Base-by-base conservation (phyloP, 2,797 vertebrate species). In the Sylvilagus floridanus region DNA sequence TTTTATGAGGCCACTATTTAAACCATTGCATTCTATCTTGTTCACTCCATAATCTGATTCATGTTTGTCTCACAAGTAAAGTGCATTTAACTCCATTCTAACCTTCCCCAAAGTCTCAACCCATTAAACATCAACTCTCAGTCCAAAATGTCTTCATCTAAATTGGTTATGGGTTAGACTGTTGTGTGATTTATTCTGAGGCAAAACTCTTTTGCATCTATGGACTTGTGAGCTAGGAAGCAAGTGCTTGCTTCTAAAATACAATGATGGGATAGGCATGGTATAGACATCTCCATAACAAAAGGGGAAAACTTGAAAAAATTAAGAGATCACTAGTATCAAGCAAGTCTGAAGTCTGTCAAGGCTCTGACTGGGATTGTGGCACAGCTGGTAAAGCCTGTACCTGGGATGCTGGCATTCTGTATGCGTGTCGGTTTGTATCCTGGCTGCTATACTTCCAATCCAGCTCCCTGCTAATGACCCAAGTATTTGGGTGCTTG, bases 191-290 rank as follows among this genome's bases (percentile, higher is more conserved):
- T 8, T 90, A 30, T 85, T 21, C 6, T 54, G 32, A 37, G 69
- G 13, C 16, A 91, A 65, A 82, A 52, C 79, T 88, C 37, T 11
- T 88, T 7, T 62, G 42, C 14, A 52, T 42, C 26, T 83, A 16
- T 81, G 16, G 47, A 24, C 21, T 42, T 60, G 10, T 86, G 30
- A 69, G 52, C 19, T 72, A 82, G 73, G 68, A 92, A 87, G 42
- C 24, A 76, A 87, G 14, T 84, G 24, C 65, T 71, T 88, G 62
- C 21, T 90, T 81, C 69, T 32, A 88, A 90, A 93, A 73, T 77
- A 35, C 30, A 73, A 10, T 84, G 12, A 7, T 63, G 4, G 32
- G 30, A 57, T 63, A 77, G 26, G 50, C 14, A 24, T 57, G 71
- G 14, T 24, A 14, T 4, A 71, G 50, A 32, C 17, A 86, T 73